Percentiles rank a stretch among this genome's conserved stretches.
These are phyloP conservation scores for Tetrapedia diversipes DNA, from an alignment of 2,888 invertebrate species.

Conservation along the genomic window DNA sequence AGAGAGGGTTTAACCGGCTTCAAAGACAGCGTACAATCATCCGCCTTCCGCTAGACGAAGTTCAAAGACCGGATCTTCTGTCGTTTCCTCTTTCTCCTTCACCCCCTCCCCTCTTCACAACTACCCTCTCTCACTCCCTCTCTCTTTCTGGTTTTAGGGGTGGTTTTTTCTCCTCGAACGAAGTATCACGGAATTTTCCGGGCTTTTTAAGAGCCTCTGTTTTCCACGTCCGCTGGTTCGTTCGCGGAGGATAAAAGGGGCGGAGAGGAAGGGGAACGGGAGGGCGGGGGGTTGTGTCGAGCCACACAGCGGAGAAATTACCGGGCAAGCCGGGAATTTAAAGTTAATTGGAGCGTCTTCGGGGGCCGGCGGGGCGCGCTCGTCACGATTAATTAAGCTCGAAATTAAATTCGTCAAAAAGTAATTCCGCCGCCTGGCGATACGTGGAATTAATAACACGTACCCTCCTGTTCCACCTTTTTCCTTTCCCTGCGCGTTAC, in stretches of 20 bases:
- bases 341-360: constrained; percentile 39
- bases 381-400: constrained; percentile 42
- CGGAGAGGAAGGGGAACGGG: background rate
- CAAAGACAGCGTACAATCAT: constrained; percentile 69
- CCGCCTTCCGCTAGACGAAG: constrained; percentile 62
- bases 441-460: constrained; percentile 9
- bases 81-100: constrained; percentile 32
- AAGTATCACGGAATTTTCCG: constrained; percentile 25
- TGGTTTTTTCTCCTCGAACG: constrained; percentile 17
- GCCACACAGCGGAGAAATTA: constrained; percentile 10
- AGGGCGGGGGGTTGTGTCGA: constrained; percentile 7
- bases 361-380: background rate
- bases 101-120: constrained; percentile 22
- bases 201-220: constrained; percentile 13
- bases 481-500: background rate
- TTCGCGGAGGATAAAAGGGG: background rate
- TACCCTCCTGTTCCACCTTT: background rate
- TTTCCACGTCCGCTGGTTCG: constrained; percentile 22
- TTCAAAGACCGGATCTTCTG: constrained; percentile 63
- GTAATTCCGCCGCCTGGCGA: constrained; percentile 20
- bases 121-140: constrained; percentile 1
- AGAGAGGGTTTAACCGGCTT: constrained; percentile 63
- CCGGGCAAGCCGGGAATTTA: constrained; percentile 11
- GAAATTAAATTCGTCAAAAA: constrained; percentile 40
- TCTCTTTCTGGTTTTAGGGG: background rate